Evolutionary conservation across 1,140 invertebrate species (phyloP).

Genomic region (Plutomurus gul): DNA sequence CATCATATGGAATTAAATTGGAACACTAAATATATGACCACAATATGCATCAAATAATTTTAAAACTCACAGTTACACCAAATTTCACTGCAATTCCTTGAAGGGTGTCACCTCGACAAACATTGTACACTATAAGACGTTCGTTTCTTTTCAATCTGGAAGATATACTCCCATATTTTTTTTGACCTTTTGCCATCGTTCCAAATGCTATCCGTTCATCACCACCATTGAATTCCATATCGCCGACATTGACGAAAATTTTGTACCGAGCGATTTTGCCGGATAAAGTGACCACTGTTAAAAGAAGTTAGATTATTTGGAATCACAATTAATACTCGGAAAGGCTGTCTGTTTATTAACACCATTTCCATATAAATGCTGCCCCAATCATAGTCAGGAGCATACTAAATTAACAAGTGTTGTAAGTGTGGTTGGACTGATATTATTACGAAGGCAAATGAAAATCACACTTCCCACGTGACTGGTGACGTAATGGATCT

Average conservation of each 20-base stretch:
- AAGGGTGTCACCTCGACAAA: conserved; percentile 81
- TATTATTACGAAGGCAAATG: too few relatives aligned
- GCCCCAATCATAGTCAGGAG: too few relatives aligned
- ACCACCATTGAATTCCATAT: conserved; percentile 62
- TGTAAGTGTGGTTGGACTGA: too few relatives aligned
- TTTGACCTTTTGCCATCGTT: conserved; percentile 76
- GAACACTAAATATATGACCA: too few relatives aligned
- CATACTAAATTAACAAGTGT: too few relatives aligned
- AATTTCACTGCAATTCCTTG: conserved; percentile 91
- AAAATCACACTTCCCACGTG: too few relatives aligned
- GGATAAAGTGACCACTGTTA: conserved; percentile 40
- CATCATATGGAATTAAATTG: too few relatives aligned
- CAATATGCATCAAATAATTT: neutral
- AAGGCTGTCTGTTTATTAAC: too few relatives aligned
- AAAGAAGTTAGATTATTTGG: neutral
- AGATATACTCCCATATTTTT: conserved; percentile 87
- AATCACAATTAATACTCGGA: too few relatives aligned
- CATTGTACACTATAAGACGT: conserved; percentile 76
- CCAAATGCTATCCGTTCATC: conserved; percentile 83
- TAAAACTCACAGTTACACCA: conserved; percentile 77
- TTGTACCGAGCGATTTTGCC: conserved; percentile 49
- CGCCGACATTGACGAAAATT: conserved; percentile 51
- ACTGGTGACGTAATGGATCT: too few relatives aligned
- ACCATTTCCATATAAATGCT: too few relatives aligned
- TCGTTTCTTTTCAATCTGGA: conserved; percentile 65